Conservation (phyloP, 2,113 vertebrate species). For the Rhabdornis inornatus region DNA sequence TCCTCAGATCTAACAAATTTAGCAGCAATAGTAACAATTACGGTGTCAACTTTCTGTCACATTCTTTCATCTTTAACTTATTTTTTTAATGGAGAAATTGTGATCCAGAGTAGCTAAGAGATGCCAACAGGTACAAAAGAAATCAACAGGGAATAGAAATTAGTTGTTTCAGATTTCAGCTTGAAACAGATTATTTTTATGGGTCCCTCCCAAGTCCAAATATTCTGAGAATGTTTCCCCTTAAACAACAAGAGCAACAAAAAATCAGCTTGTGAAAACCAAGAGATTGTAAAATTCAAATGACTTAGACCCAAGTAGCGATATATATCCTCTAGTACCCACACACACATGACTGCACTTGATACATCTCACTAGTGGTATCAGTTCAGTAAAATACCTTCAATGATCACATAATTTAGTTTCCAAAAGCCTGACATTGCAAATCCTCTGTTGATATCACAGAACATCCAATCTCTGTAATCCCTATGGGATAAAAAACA, state of each 20-base stretch:
- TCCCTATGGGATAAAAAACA: not conserved
- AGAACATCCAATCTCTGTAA: not conserved
- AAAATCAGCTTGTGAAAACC: not conserved
- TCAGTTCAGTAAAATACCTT: not conserved
- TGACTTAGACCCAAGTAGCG: not conserved
- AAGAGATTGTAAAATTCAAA: not conserved
- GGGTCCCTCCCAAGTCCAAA: not conserved
- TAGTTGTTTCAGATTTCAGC: not conserved
- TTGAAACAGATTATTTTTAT: not conserved
- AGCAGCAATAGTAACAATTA: not conserved
- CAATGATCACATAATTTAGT: not conserved
- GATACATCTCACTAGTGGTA: not conserved
- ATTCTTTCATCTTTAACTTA: not conserved
- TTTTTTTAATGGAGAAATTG: not conserved
- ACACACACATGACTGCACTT: fast-evolving
- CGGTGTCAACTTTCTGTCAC: not conserved
- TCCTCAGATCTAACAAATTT: not conserved
- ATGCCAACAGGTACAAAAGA: not conserved
- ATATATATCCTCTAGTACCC: not conserved
- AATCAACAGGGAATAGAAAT: not conserved
- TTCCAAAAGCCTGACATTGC: not conserved
- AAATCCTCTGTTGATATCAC: not conserved
- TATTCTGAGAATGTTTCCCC: not conserved
- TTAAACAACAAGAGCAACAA: not conserved
- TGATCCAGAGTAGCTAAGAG: not conserved